phyloP scores from a whole-genome alignment of 2,113 vertebrate genomes.

The Maccullochella peelii region DNA sequence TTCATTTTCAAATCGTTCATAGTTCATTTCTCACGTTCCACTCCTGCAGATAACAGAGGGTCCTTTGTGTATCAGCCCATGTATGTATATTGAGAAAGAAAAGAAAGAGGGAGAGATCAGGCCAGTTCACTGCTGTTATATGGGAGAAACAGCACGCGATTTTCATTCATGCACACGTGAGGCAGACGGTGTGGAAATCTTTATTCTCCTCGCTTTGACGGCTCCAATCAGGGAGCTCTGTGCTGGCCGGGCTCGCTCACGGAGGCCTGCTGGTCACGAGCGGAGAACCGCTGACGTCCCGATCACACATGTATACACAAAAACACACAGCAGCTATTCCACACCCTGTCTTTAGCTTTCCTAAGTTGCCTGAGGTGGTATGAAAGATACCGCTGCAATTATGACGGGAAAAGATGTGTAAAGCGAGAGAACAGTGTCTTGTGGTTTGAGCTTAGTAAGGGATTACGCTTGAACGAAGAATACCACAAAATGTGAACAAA shows the following conservation, averaged over 20 bases:
- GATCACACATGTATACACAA: neutral
- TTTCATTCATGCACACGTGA: neutral
- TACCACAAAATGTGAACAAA: neutral
- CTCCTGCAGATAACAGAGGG: conserved; percentile 51
- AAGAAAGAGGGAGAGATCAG: conserved; percentile 7
- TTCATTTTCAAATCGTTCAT: conserved; percentile 72
- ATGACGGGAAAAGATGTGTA: neutral
- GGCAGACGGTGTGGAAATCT: conserved; percentile 33
- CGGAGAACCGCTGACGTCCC: conserved; percentile 10
- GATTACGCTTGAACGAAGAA: conserved; percentile 7
- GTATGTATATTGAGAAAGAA: conserved; percentile 6
- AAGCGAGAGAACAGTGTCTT: neutral
- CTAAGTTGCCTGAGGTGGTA: conserved; percentile 10
- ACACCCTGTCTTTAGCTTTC: neutral
- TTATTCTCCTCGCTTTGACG: conserved; percentile 27
- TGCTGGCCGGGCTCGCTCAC: neutral
- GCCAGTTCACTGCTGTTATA: neutral
- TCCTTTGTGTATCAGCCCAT: conserved; percentile 30
- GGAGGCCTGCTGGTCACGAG: conserved; percentile 5
- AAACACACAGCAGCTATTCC: neutral
- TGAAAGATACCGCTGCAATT: conserved; percentile 4
- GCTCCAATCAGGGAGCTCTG: conserved; percentile 48
- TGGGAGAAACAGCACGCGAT: conserved; percentile 22
- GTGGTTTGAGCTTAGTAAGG: neutral
- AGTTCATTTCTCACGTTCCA: conserved; percentile 59